These are phyloP conservation scores for Trogon melanurus DNA, from an alignment of 2,113 vertebrate species.

Conservation along the genomic window DNA sequence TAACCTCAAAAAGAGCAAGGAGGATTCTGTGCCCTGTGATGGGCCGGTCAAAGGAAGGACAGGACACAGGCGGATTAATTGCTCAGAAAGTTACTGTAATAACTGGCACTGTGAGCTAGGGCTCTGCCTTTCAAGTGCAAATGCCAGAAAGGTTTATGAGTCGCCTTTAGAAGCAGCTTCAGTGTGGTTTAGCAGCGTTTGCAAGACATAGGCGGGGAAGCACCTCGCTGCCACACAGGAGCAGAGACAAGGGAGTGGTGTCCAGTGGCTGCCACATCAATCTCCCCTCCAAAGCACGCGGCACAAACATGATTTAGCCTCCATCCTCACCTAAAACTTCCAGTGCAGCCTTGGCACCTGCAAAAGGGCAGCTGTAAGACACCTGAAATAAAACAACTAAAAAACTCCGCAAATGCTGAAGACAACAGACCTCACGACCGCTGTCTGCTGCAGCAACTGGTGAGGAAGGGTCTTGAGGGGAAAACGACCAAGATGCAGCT, in stretches of 20 bases:
- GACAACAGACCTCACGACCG: accelerated
- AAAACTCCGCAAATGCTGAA: not conserved
- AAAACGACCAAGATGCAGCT: accelerated
- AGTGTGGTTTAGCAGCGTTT: not conserved
- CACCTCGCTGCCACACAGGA: accelerated
- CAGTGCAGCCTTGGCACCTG: not conserved
- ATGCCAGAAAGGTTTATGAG: not conserved
- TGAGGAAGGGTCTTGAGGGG: not conserved
- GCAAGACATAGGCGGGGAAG: not conserved
- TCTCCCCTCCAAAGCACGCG: not conserved
- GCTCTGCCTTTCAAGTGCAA: not conserved
- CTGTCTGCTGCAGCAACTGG: not conserved
- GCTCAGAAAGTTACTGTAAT: conserved; percentile 11
- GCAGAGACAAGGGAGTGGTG: not conserved
- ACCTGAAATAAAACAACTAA: not conserved
- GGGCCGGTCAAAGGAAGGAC: not conserved
- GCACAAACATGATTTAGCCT: not conserved
- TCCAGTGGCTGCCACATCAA: not conserved
- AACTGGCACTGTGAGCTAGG: not conserved
- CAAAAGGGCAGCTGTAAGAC: not conserved
- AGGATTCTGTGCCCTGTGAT: not conserved
- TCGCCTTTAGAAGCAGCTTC: not conserved
- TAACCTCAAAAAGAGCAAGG: not conserved
- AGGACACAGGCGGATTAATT: conserved; percentile 2
- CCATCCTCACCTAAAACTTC: not conserved